Evolutionary conservation across 2,113 vertebrate species (phyloP).

Genomic region (Lathamus discolor): DNA sequence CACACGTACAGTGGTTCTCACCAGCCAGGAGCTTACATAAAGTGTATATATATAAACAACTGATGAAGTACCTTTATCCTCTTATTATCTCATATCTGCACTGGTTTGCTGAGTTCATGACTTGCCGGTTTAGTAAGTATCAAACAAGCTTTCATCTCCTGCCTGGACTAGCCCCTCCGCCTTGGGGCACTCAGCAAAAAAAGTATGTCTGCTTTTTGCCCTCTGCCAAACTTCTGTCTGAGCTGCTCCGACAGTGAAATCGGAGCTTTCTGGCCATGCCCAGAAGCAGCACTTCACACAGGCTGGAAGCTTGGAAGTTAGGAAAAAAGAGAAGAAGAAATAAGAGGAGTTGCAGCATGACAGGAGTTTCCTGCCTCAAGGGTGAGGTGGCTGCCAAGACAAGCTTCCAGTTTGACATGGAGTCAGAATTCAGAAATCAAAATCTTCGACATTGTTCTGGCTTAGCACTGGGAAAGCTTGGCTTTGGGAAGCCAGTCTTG

Average conservation of each 20-base stretch:
- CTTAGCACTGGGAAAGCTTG: neutral
- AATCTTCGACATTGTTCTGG: neutral
- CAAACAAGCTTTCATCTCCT: neutral
- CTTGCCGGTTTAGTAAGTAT: neutral
- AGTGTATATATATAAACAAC: neutral
- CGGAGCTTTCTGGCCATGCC: neutral
- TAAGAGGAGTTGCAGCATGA: neutral
- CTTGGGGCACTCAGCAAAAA: neutral
- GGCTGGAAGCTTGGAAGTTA: neutral
- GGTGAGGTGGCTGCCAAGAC: neutral
- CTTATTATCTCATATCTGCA: neutral
- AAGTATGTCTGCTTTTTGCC: neutral
- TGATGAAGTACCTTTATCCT: neutral
- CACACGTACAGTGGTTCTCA: neutral
- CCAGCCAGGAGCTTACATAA: neutral
- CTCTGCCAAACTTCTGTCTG: neutral
- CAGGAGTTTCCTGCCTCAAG: neutral
- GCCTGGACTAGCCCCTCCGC: neutral
- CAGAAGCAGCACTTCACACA: neutral
- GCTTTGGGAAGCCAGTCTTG: neutral
- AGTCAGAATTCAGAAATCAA: neutral
- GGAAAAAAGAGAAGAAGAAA: no score
- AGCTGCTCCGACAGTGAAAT: neutral
- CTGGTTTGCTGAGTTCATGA: neutral
- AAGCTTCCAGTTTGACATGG: neutral